Evolutionary conservation across 1,140 invertebrate species (phyloP).

Genomic region (Plutomurus gul): DNA sequence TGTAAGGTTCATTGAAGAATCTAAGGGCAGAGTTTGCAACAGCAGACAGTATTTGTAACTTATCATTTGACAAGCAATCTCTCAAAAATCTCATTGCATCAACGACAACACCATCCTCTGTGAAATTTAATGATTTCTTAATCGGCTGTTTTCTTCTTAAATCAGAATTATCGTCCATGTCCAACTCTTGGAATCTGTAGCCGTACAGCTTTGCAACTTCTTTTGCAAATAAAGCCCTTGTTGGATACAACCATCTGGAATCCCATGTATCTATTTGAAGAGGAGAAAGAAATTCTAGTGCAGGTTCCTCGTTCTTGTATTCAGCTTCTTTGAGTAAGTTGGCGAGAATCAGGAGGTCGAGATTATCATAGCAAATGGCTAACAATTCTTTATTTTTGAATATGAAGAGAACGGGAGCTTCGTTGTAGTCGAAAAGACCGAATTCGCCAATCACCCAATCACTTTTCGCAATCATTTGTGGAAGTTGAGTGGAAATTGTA

Average conservation of each 20-base stretch:
- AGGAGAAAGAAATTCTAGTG: not conserved
- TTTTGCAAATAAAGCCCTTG: not conserved
- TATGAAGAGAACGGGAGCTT: not conserved
- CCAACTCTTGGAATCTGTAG: not conserved
- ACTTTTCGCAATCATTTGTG: not conserved
- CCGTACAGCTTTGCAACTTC: not conserved
- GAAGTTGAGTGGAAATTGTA: not conserved
- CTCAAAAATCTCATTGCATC: not conserved
- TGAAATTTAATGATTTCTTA: not conserved
- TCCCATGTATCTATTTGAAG: not conserved
- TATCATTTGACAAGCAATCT: not conserved
- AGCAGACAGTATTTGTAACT: not conserved
- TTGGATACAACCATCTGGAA: not conserved
- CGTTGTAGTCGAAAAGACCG: not conserved
- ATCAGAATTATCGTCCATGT: no score
- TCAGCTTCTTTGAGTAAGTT: not conserved
- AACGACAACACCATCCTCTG: not conserved
- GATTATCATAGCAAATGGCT: conserved; percentile 5
- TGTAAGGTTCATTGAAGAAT: not conserved
- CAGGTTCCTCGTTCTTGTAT: not conserved
- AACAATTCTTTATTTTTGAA: not conserved
- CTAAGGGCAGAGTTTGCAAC: not conserved
- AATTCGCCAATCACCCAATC: not conserved
- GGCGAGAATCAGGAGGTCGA: not conserved
- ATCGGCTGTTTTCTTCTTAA: no score